Evolutionary conservation across 2,888 invertebrate genomes (phyloP).

Genomic region (Cosmopolites sordidus): DNA sequence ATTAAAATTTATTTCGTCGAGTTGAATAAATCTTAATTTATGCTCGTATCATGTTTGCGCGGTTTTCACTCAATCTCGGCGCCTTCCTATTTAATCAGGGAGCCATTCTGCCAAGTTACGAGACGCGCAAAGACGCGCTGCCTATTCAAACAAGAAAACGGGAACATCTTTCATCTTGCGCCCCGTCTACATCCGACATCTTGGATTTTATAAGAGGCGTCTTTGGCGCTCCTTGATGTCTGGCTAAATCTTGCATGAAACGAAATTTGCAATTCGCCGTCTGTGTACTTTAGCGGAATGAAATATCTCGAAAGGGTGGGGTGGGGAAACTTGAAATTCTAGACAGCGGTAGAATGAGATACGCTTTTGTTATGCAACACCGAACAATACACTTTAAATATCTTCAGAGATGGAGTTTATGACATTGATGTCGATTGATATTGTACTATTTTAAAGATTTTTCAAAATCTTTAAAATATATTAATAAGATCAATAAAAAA

Average conservation of each 20-base stretch:
- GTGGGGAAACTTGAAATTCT: constrained; percentile 7
- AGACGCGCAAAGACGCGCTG: background rate
- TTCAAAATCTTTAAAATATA: too few species aligned
- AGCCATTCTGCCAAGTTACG: constrained; percentile 2
- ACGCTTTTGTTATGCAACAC: too few species aligned
- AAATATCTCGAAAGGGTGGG: constrained; percentile 9
- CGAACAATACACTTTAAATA: too few species aligned
- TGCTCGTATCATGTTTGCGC: too few species aligned
- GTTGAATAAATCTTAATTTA: too few species aligned
- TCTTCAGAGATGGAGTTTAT: too few species aligned
- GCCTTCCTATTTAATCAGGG: too few species aligned
- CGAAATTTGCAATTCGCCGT: constrained; percentile 39
- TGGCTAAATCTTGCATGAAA: constrained; percentile 38
- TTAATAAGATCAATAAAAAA: too few species aligned
- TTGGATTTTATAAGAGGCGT: constrained; percentile 33
- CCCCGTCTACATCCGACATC: constrained; percentile 30
- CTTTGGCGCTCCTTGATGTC: constrained; percentile 16
- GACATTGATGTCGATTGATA: too few species aligned
- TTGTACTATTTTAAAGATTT: too few species aligned
- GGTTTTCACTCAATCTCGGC: too few species aligned
- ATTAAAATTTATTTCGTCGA: too few species aligned
- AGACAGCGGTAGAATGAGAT: background rate
- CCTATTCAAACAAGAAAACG: constrained; percentile 5
- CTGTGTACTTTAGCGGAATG: constrained; percentile 23
- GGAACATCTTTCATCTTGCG: constrained; percentile 17